phyloP scores from a whole-genome alignment of 30 jellyfish, hydroid and myxozoan genomes.

The Aurelia sp. region DNA sequence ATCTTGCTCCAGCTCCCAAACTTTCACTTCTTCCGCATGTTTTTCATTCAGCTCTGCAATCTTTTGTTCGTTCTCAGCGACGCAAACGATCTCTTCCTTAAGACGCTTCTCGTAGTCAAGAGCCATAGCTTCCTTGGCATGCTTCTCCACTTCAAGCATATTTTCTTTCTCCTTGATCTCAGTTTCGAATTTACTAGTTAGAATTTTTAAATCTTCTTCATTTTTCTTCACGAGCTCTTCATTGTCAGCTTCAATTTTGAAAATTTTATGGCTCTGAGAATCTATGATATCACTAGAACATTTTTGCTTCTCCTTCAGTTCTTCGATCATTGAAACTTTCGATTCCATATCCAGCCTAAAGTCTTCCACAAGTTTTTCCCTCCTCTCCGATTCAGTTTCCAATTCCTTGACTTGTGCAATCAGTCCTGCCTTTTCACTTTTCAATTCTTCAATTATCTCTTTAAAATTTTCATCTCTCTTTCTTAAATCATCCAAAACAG shows the following conservation, averaged over 20 bases:
- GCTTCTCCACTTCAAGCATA: background rate
- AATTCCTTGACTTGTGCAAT: background rate
- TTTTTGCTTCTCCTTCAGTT: too few species aligned
- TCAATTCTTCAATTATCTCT: background rate
- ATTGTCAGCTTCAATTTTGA: conserved; percentile 41
- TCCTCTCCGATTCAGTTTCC: background rate
- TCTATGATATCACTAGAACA: background rate
- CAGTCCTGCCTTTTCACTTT: background rate
- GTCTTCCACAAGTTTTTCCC: too few species aligned
- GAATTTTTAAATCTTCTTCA: conserved; percentile 18
- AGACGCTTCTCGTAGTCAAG: too few species aligned
- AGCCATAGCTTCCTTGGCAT: too few species aligned
- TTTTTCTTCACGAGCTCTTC: conserved; percentile 19
- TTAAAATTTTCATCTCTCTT: background rate
- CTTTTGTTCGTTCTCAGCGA: too few species aligned
- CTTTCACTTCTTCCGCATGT: too few species aligned
- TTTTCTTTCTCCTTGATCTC: background rate
- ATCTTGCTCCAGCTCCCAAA: too few species aligned
- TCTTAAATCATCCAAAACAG: background rate
- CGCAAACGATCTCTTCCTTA: too few species aligned
- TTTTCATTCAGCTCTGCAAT: too few species aligned
- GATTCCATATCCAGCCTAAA: background rate
- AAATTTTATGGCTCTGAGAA: background rate
- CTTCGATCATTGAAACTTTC: background rate
- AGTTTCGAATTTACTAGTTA: background rate